Evolutionary conservation across 35 echinoderm and acorn worm genomes (phyloP).

Genomic region (Stichopus chloronotus): DNA sequence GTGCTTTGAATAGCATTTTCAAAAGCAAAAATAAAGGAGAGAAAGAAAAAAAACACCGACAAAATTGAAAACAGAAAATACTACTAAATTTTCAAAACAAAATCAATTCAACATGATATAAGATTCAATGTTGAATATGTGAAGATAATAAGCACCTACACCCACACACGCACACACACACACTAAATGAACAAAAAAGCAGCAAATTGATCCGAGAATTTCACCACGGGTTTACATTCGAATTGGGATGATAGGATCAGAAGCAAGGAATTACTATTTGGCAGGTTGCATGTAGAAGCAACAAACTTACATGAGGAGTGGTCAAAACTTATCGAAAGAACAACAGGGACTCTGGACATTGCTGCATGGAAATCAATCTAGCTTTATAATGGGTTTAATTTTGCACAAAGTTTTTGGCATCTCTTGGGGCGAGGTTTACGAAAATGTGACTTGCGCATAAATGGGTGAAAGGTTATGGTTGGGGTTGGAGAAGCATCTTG

Average conservation of each 20-base stretch:
- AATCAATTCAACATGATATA: too few relatives aligned
- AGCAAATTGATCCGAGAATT: neutral
- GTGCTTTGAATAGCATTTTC: too few relatives aligned
- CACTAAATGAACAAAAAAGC: neutral
- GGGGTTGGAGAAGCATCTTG: neutral
- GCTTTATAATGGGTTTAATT: neutral
- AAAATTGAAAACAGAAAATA: too few relatives aligned
- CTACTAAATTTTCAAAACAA: too few relatives aligned
- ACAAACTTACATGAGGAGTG: neutral
- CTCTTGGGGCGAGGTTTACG: neutral
- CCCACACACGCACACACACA: too few relatives aligned
- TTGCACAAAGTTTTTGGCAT: neutral
- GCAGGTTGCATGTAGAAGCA: constrained; percentile 7
- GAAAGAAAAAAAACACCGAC: too few relatives aligned
- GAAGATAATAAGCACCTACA: too few relatives aligned
- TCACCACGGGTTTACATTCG: neutral
- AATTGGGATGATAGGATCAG: neutral
- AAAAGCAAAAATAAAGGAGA: too few relatives aligned
- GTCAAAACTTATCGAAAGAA: neutral
- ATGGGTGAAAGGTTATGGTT: neutral
- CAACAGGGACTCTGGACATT: neutral
- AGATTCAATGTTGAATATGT: too few relatives aligned
- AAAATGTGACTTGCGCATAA: neutral
- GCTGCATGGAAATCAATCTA: neutral
- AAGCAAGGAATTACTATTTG: neutral